Evolutionary conservation across 2,888 invertebrate genomes (phyloP).

Genomic region (Platycnemis pennipes): DNA sequence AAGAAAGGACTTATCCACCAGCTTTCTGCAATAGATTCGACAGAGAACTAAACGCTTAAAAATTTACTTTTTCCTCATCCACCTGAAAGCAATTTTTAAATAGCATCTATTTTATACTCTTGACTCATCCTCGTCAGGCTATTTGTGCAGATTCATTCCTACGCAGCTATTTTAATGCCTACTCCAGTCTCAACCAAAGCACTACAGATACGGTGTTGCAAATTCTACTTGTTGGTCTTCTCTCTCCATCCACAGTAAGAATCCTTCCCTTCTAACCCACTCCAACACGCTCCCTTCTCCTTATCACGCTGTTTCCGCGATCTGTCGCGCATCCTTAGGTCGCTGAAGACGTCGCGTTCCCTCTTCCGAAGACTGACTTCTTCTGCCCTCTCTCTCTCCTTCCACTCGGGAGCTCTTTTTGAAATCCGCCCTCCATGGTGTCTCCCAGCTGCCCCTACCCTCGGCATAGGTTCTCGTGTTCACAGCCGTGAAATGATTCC

Average conservation of each 20-base stretch:
- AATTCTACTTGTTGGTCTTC: neutral
- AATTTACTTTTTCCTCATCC: too few relatives aligned
- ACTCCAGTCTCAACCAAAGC: too few relatives aligned
- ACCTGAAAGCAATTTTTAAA: too few relatives aligned
- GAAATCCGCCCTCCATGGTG: neutral
- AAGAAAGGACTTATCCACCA: too few relatives aligned
- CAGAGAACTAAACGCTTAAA: too few relatives aligned
- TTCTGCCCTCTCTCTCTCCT: neutral
- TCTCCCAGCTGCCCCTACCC: neutral
- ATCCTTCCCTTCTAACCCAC: neutral
- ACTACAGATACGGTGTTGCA: too few relatives aligned
- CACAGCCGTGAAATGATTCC: slow-evolving; percentile 62
- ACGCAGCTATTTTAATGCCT: too few relatives aligned
- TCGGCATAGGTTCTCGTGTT: slow-evolving; percentile 41
- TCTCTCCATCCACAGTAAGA: neutral
- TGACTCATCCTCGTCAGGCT: too few relatives aligned
- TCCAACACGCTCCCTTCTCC: neutral
- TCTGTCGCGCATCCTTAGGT: neutral
- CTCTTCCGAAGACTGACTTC: neutral
- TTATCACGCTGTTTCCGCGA: neutral
- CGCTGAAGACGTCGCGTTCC: neutral
- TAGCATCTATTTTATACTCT: too few relatives aligned
- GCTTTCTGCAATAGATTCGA: too few relatives aligned
- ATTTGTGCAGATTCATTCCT: too few relatives aligned
- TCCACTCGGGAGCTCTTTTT: neutral